Conservation (phyloP, 2,797 vertebrate species). For the Takifugu ocellatus region DNA sequence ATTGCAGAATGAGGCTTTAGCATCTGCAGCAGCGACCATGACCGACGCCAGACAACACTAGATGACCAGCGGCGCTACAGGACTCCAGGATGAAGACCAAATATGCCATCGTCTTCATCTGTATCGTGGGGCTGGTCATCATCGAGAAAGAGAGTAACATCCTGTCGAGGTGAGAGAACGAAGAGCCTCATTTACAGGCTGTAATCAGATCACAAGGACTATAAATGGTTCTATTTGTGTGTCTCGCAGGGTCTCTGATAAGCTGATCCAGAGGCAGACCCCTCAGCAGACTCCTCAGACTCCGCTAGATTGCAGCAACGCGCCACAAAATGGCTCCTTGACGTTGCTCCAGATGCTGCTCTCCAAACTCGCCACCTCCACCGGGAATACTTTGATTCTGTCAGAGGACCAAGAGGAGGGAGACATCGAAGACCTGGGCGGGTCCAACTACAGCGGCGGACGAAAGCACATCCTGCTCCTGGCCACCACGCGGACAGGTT, state of each 20-base stretch:
- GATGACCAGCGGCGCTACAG: slow-evolving; percentile 29
- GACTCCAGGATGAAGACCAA: slow-evolving; percentile 88
- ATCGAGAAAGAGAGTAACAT: slow-evolving; percentile 98
- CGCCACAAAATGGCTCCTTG: slow-evolving; percentile 75
- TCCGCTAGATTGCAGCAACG: slow-evolving; percentile 69
- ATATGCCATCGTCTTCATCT: slow-evolving; percentile 87
- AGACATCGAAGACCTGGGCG: not conserved
- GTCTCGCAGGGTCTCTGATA: slow-evolving; percentile 86
- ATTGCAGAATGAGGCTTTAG: slow-evolving; percentile 54
- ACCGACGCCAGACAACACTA: slow-evolving; percentile 29
- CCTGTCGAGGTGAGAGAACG: slow-evolving; percentile 85
- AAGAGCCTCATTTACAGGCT: not conserved
- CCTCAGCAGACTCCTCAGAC: slow-evolving; percentile 79
- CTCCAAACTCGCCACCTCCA: slow-evolving; percentile 37
- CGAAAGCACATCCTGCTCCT: slow-evolving; percentile 89
- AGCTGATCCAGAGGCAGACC: slow-evolving; percentile 75
- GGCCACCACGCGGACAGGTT: slow-evolving; percentile 92
- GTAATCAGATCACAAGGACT: no score
- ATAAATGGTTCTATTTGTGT: slow-evolving; percentile 6
- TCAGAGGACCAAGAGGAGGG: slow-evolving; percentile 38
- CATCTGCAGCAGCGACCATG: slow-evolving; percentile 34
- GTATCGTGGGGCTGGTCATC: slow-evolving; percentile 86
- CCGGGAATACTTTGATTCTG: slow-evolving; percentile 72
- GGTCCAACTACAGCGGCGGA: slow-evolving; percentile 13
- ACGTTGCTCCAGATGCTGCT: slow-evolving; percentile 66